Evolutionary conservation across 2,113 vertebrate genomes (phyloP), one percentile per base, ranked within the genome.

Genomic region (Polypterus bichir): DNA sequence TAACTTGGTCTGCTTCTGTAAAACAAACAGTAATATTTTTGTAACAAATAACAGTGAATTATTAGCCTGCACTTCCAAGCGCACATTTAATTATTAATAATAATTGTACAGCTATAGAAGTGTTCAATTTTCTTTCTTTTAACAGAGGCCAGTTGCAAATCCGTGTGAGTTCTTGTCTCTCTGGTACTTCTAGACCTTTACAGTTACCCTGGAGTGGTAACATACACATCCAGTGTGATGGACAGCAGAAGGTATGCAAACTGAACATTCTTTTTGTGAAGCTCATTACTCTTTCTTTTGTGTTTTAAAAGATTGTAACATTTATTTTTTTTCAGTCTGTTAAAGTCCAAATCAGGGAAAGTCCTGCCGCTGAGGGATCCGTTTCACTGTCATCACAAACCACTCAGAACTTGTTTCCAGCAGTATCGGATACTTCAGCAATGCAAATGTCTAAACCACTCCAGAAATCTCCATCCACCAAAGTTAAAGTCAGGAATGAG

Each of bases 171-270:
- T 92, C 96, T 56, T 97, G 92, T 77, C 88, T 89, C 0, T 91
- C 91, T 3, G 69, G 96, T 62, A 85, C 88, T 47, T 80, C 74
- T 67, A 97, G 86, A 54, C 70, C 80, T 47, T 76, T 81, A 5
- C 47, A 88, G 75, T 76, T 94, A 67, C 94, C 94, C 4, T 98
- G 96, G 96, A 92, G 79, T 66, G 96, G 96, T 46, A 81, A 91
- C 59, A 80, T 98, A 59, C 97, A 89, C 64, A 65, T 97, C 54
- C 86, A 84, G 70, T 91, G 89, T 83, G 89, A 90, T 56, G 66
- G 75, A 55, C 83, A 82, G 63, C 89, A 91, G 70, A 95, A 95
- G 91, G 96, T 98, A 86, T n/a, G 4, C 44, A 57, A 10, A 27
- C n/a, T 27, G 56, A 10, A 11, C 27, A 44, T 6, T 10, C 55